Conservation (phyloP, 2,888 invertebrate species). For the Rutpela maculata region DNA sequence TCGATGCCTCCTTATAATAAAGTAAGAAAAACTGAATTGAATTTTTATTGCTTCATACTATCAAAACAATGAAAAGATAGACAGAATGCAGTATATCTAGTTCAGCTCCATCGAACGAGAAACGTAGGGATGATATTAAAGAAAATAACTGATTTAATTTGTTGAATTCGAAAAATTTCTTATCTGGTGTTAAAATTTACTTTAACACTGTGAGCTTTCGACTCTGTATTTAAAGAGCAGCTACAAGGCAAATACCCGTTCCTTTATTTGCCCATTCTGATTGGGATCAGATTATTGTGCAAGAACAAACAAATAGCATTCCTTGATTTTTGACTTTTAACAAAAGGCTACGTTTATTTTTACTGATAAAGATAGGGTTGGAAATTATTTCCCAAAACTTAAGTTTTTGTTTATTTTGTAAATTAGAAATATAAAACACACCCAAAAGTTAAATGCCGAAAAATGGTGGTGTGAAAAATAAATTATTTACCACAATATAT, state of each 20-base stretch:
- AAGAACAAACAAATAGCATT: conserved; percentile 30
- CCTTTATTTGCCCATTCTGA: conserved; percentile 28
- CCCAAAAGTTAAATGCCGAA: background rate
- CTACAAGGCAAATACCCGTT: conserved; percentile 25
- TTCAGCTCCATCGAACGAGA: too few relatives aligned
- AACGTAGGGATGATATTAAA: too few relatives aligned
- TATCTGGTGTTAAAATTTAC: too few relatives aligned
- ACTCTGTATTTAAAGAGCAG: conserved; percentile 8
- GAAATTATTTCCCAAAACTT: conserved; percentile 24
- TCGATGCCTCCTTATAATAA: too few relatives aligned
- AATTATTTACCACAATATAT: conserved; percentile 8
- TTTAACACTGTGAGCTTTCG: background rate
- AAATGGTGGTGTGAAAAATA: conserved; percentile 9
- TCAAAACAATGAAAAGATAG: too few relatives aligned
- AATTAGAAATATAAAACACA: conserved; percentile 31
- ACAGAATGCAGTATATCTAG: too few relatives aligned
- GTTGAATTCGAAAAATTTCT: too few relatives aligned
- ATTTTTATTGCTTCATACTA: too few relatives aligned
- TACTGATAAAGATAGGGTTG: conserved; percentile 37
- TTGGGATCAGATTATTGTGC: conserved; percentile 33
- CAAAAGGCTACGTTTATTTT: conserved; percentile 6
- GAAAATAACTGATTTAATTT: too few relatives aligned
- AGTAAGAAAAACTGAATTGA: too few relatives aligned
- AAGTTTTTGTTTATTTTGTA: conserved; percentile 16
- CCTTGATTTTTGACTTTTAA: conserved; percentile 23